Percentiles rank a stretch among this genome's conserved stretches.
Evolutionary conservation across 2,888 invertebrate species (phyloP).

Genomic region (Phorcus lineatus): DNA sequence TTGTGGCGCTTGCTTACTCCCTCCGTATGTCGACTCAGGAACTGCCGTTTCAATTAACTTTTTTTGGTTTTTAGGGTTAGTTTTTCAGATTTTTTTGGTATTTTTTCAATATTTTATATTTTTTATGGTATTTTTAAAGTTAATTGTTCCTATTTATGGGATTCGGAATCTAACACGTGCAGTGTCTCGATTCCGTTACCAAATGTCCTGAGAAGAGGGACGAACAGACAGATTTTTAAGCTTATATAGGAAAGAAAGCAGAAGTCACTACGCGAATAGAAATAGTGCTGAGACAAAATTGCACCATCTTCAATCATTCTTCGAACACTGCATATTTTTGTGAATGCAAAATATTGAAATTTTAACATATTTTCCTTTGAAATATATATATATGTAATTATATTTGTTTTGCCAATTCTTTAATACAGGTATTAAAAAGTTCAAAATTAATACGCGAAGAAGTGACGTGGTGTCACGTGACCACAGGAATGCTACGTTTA

Average conservation of each 20-base stretch:
- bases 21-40: conserved; percentile 39
- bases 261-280: too few species aligned
- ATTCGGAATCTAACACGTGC: not conserved
- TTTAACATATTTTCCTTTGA: too few species aligned
- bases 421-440: too few species aligned
- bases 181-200: conserved; percentile 31
- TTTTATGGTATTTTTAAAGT: conserved; percentile 32
- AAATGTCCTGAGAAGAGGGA: conserved; percentile 66
- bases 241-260: not conserved
- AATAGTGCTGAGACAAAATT: too few species aligned
- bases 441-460: too few species aligned
- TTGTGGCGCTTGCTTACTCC: conserved; percentile 33
- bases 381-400: too few species aligned
- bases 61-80: conserved; percentile 54
- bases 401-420: too few species aligned
- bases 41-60: conserved; percentile 52
- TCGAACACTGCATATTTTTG: too few species aligned
- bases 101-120: conserved; percentile 56
- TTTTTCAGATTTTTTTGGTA: conserved; percentile 67
- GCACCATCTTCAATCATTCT: too few species aligned
- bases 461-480: too few species aligned
- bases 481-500: too few species aligned
- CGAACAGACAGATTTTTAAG: conserved; percentile 43
- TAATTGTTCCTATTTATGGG: conserved; percentile 11
- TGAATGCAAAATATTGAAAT: too few species aligned